phyloP scores from a whole-genome alignment of 2,888 invertebrate genomes.

The Eupithecia subfuscata region DNA sequence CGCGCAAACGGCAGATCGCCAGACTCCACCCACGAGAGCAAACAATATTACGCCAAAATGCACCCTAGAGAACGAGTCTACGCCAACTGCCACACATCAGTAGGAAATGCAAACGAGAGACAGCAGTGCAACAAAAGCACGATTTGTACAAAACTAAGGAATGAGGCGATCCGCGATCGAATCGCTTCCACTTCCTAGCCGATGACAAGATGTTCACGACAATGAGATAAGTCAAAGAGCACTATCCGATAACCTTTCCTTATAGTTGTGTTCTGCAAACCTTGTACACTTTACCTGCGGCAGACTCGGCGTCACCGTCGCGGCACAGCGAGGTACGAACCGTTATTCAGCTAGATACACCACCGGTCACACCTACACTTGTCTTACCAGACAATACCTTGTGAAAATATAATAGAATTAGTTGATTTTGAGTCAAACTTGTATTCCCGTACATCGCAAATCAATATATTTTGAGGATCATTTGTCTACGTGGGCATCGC shows the following conservation, averaged over 20 bases:
- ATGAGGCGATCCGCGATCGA: slow-evolving; percentile 53
- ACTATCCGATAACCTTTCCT: slow-evolving; percentile 74
- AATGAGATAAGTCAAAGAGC: slow-evolving; percentile 69
- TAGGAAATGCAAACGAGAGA: slow-evolving; percentile 81
- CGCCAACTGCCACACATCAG: slow-evolving; percentile 80
- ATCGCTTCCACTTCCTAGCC: slow-evolving; percentile 81
- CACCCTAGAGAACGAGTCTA: slow-evolving; percentile 76
- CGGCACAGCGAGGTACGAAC: slow-evolving; percentile 76
- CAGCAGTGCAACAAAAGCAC: slow-evolving; percentile 51
- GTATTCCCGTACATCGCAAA: slow-evolving; percentile 68
- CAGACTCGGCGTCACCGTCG: slow-evolving; percentile 67
- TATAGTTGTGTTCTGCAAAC: slow-evolving; percentile 67
- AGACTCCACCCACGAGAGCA: slow-evolving; percentile 61
- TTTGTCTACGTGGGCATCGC: slow-evolving; percentile 69
- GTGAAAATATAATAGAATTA: slow-evolving; percentile 83
- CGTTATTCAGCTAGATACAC: slow-evolving; percentile 77
- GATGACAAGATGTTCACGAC: slow-evolving; percentile 78
- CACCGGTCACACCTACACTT: slow-evolving; percentile 81
- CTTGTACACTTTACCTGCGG: slow-evolving; percentile 81
- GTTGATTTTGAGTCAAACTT: slow-evolving; percentile 81
- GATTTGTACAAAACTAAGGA: slow-evolving; percentile 39
- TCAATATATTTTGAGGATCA: slow-evolving; percentile 73
- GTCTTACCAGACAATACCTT: slow-evolving; percentile 84
- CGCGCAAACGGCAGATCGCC: slow-evolving; percentile 54
- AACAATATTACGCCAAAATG: slow-evolving; percentile 72